phyloP scores from a whole-genome alignment of 2,797 vertebrate species.

The Mormyrus proboscirostris region DNA sequence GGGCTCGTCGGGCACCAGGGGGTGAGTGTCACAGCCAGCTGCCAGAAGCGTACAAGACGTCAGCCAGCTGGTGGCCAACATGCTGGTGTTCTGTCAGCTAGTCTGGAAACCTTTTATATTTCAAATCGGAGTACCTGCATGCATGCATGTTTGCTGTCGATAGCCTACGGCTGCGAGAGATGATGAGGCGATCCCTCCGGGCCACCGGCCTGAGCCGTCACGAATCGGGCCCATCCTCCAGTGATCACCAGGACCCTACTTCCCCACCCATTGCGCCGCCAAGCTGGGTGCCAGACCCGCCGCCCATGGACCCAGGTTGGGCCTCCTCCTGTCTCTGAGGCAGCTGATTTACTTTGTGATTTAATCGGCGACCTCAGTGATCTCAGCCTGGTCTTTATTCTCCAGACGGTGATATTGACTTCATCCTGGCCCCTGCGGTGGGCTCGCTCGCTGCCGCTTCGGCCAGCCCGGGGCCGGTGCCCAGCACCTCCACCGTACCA shows the following conservation, averaged over 20 bases:
- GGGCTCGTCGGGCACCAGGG: conserved; percentile 92
- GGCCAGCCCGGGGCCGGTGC: conserved; percentile 85
- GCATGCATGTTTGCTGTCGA: conserved; percentile 14
- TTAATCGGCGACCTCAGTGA: background rate
- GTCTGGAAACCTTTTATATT: background rate
- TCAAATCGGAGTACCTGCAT: background rate
- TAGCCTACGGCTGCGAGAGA: conserved; percentile 90
- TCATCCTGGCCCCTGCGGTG: conserved; percentile 97
- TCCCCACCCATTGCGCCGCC: conserved; percentile 96
- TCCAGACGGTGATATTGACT: conserved; percentile 97
- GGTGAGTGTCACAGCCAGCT: conserved; percentile 56
- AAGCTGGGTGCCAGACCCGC: conserved; percentile 98
- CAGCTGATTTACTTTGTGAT: background rate
- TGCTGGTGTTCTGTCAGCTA: background rate
- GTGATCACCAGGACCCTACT: conserved; percentile 95
- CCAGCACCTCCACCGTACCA: conserved; percentile 94
- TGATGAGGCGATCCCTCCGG: conserved; percentile 94
- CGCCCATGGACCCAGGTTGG: conserved; percentile 92
- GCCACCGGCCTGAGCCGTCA: conserved; percentile 91
- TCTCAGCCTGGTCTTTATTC: conserved; percentile 4
- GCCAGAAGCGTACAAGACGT: background rate
- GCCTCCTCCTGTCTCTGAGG: background rate
- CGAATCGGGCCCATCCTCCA: conserved; percentile 90
- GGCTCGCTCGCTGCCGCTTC: conserved; percentile 96
- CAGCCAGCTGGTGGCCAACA: background rate